Evolutionary conservation across 2,797 vertebrate species (phyloP), one percentile per base, ranked within the genome.

Genomic region (Enteromius treurensis): DNA sequence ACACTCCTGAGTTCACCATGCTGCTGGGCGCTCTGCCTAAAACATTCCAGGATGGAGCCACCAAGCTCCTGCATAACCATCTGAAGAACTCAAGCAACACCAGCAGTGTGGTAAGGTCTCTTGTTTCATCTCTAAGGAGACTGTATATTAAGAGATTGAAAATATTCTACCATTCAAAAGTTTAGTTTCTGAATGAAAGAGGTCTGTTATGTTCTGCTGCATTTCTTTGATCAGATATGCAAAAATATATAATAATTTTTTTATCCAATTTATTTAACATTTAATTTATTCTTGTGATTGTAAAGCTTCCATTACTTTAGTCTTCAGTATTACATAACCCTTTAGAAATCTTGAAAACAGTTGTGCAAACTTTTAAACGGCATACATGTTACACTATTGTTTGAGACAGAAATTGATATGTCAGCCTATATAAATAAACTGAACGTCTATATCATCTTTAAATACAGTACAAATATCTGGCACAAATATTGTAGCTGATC

Each of bases 31-130:
- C 96, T 88, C 94, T 97, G 93, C 96, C 96, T 80, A 97, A 97
- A 95, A 97, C 96, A 90, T 97, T 97, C 93, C 96, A 97, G 93
- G 96, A 97, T 88, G 96, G 96, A 91, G 96, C 96, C 92, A 97
- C 96, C 90, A 97, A 96, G 91, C 95, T 97, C 70, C 94, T 97
- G 78, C 96, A 97, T 87, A 97, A 95, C 91, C 96, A 97, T 92
- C 95, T 97, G 87, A 97, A 97, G 93, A 97, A 96, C 90, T 95
- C 96, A 80, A 96, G 96, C 91, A 98, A 97, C 89, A 96, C 95
- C 85, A 95, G 93, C 92, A 94, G 86, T 1, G 90, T 98, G 96
- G 98, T 98, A 87, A 94, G 93, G 91, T 2, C 23, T 10, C 4
- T 7, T 34, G 14, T 47, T 76, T 29, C 21, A 67, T 55, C 19